Evolutionary conservation across 1,140 invertebrate species (phyloP).

Genomic region (Agraylea sexmaculata): DNA sequence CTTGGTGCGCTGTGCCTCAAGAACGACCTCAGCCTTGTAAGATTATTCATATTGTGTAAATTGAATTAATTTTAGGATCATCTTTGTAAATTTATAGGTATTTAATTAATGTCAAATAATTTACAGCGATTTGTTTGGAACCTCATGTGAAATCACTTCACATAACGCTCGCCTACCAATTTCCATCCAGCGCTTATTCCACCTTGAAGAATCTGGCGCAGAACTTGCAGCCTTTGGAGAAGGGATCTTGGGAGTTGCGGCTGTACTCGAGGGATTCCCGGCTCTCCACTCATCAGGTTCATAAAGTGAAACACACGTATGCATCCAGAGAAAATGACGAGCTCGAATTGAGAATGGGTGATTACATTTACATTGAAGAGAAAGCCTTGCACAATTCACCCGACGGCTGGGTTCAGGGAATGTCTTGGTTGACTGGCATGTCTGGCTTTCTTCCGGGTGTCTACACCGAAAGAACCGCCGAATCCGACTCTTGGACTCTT

Average conservation of each 20-base stretch:
- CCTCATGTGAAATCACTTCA: slow-evolving; percentile 74
- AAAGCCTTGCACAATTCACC: slow-evolving; percentile 57
- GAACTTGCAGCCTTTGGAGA: slow-evolving; percentile 49
- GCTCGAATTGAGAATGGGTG: slow-evolving; percentile 70
- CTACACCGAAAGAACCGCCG: slow-evolving; percentile 69
- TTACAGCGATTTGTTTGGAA: slow-evolving; percentile 55
- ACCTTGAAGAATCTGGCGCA: slow-evolving; percentile 61
- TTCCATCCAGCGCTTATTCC: slow-evolving; percentile 57
- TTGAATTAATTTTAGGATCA: neutral
- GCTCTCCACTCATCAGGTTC: slow-evolving; percentile 63
- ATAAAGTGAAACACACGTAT: slow-evolving; percentile 71
- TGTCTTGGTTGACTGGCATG: slow-evolving; percentile 75
- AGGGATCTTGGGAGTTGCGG: slow-evolving; percentile 70
- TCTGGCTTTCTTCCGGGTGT: slow-evolving; percentile 68
- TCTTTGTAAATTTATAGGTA: slow-evolving; percentile 22
- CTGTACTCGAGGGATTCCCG: slow-evolving; percentile 74
- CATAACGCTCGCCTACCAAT: slow-evolving; percentile 80
- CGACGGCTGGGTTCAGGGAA: slow-evolving; percentile 80
- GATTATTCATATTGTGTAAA: slow-evolving; percentile 10
- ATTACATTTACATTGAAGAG: slow-evolving; percentile 71
- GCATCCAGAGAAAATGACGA: slow-evolving; percentile 68
- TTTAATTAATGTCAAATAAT: slow-evolving; percentile 14
- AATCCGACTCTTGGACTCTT: slow-evolving; percentile 83
- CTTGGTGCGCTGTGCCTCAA: slow-evolving; percentile 47
- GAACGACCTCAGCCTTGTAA: slow-evolving; percentile 30